These are phyloP conservation scores for Unio delphinus DNA, from an alignment of 2,888 invertebrate genomes.

Conservation along the genomic window DNA sequence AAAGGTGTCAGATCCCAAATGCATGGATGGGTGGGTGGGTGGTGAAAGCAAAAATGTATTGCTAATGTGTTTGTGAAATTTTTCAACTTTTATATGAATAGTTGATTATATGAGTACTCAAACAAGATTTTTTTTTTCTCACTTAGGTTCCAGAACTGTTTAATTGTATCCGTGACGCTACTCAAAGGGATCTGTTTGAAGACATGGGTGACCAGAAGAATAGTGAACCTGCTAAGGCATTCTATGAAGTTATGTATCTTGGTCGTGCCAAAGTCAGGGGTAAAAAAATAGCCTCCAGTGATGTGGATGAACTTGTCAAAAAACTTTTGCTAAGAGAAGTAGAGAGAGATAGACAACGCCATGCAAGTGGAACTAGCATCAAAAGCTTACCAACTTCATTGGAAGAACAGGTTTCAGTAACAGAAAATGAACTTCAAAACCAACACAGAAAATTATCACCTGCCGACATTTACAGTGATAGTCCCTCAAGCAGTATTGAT, in stretches of 20 bases:
- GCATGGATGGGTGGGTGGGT: no score
- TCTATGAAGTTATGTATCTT: slow-evolving; percentile 85
- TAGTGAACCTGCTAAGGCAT: slow-evolving; percentile 47
- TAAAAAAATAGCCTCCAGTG: slow-evolving; percentile 87
- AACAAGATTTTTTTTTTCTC: slow-evolving; percentile 46
- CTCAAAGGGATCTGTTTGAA: slow-evolving; percentile 50
- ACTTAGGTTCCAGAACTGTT: slow-evolving; percentile 81
- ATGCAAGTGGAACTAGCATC: slow-evolving; percentile 67
- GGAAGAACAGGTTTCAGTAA: slow-evolving; percentile 53
- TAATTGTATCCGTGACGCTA: slow-evolving; percentile 81
- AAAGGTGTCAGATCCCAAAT: no score
- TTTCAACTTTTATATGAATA: no score
- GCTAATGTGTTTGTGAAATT: no score
- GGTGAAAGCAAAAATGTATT: no score
- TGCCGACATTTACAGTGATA: slow-evolving; percentile 27
- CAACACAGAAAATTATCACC: slow-evolving; percentile 18
- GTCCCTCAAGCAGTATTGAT: slow-evolving; percentile 47
- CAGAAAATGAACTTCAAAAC: slow-evolving; percentile 63
- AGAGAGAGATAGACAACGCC: slow-evolving; percentile 50
- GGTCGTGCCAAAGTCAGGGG: slow-evolving; percentile 92
- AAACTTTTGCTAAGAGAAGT: slow-evolving; percentile 76
- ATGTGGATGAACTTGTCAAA: slow-evolving; percentile 91
- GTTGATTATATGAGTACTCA: no score
- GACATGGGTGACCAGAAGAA: slow-evolving; percentile 38
- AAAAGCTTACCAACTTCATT: slow-evolving; percentile 65